Conservation (phyloP, 2,113 vertebrate genomes). For the Collichthys lucidus region DNA sequence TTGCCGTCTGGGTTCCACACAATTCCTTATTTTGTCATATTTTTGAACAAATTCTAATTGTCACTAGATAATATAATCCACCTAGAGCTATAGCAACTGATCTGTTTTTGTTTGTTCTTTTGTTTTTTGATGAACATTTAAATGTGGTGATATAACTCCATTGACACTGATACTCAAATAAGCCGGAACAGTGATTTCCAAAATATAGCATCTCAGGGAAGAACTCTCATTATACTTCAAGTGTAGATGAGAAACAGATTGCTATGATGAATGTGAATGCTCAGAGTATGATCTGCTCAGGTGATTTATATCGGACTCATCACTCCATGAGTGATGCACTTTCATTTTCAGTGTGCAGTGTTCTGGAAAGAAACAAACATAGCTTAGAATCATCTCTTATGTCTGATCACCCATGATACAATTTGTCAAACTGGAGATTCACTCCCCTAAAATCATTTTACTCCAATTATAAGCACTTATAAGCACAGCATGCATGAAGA, state of each 20-base stretch:
- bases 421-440: conserved; percentile 42
- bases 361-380: conserved; percentile 41
- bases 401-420: conserved; percentile 32
- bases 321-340: conserved; percentile 44
- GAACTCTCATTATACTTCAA: conserved; percentile 12
- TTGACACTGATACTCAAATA: conserved; percentile 17
- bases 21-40: not conserved
- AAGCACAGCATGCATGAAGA: not conserved
- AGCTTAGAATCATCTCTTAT: conserved; percentile 44
- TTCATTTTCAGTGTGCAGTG: conserved; percentile 48
- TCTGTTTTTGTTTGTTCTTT: not conserved
- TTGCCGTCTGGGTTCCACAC: not conserved
- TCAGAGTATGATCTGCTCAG: conserved; percentile 42
- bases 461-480: conserved; percentile 20
- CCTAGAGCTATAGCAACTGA: not conserved
- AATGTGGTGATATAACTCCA: not conserved
- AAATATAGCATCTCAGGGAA: conserved; percentile 4
- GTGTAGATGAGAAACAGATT: conserved; percentile 46
- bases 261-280: conserved; percentile 49
- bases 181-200: conserved; percentile 17
- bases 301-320: conserved; percentile 48
- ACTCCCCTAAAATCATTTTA: conserved; percentile 9
- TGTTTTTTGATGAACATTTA: not conserved
- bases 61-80: not conserved
- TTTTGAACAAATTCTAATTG: not conserved